Base-by-base conservation (phyloP, 35 echinoderm and acorn worm species). In the Holothuria glaberrima region DNA sequence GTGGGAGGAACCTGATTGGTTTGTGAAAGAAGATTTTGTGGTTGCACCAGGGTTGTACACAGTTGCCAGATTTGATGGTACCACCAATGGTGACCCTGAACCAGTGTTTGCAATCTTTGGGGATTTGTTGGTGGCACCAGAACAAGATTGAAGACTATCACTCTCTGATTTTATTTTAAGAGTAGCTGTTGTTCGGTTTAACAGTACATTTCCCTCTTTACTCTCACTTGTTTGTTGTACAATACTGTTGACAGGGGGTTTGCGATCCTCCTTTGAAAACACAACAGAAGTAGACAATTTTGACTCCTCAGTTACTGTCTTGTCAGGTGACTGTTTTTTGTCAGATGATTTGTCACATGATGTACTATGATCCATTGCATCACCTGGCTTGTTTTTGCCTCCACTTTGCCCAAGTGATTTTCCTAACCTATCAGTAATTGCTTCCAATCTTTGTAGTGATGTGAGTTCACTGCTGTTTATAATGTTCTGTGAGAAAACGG, bases 361-460 rank as follows among this genome's bases (percentile, higher is more conserved):
- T 1, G 1, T 25, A 69, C 10, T 29, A 10, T 24, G 5, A 13
- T 4, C 31, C 9, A 1, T 10, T 1, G 9, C 66, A 69, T 69
- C 66, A 26, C 31, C 25, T 18, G 24, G 0, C 25, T 24, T 4
- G 9, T 20, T 29, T 69, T 69, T 6, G 21, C 66, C 21, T 69
- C 66, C 31, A 29, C 7, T 33, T 69, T 69, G 5, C 3, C 30
- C 29, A 26, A 63, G 58, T 18, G 54, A 84, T 61, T 31, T 35
- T 41, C 66, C 85, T 19, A 87, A 28, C 32, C 38, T 33, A 50
- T 87, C 85, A 0, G 85, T 87, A 50, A 87, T 69, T 1, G 85
- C 85, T 50, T 87, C 85, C 30, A 87, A 50, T 29, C 66, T 87
- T 50, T 87, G 85, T 12, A 87, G 20, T 12, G 60, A 69, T 35